Evolutionary conservation across 2,797 vertebrate species (phyloP).

Genomic region (Hypotaenidia philippensis): DNA sequence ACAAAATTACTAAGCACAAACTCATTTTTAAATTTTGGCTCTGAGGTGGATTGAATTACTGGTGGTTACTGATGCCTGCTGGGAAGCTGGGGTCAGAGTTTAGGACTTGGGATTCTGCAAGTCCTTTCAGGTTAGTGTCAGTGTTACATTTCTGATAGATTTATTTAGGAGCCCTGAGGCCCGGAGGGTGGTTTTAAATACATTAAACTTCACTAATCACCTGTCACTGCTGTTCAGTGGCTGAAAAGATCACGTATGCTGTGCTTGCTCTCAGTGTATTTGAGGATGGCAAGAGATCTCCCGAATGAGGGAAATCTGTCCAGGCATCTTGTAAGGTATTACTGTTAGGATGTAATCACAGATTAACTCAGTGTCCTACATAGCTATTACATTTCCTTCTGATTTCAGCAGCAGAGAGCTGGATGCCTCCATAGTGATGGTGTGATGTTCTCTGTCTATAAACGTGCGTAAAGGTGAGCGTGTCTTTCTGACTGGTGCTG

Average conservation of each 20-base stretch:
- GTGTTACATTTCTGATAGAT: not conserved
- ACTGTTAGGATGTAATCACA: not conserved
- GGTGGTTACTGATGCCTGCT: not conserved
- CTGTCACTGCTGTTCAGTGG: not conserved
- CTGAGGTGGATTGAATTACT: not conserved
- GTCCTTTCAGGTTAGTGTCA: not conserved
- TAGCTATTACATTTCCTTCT: too few relatives aligned
- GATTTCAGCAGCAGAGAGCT: not conserved
- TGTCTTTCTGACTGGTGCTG: not conserved
- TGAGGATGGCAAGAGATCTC: not conserved
- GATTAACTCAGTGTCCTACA: too few relatives aligned
- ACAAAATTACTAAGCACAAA: not conserved
- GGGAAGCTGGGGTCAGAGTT: not conserved
- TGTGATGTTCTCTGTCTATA: not conserved
- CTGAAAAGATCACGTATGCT: not conserved
- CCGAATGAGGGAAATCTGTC: not conserved
- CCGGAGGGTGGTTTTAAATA: not conserved
- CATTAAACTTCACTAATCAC: not conserved
- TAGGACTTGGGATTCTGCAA: not conserved
- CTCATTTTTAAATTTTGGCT: not conserved
- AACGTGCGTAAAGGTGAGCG: not conserved
- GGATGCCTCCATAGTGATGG: not conserved
- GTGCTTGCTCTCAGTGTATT: rapidly evolving
- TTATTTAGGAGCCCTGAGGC: not conserved
- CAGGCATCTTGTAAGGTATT: not conserved